These are phyloP conservation scores for Heliocidaris tuberculata DNA, from an alignment of 35 echinoderm and acorn worm genomes.

Conservation along the genomic window DNA sequence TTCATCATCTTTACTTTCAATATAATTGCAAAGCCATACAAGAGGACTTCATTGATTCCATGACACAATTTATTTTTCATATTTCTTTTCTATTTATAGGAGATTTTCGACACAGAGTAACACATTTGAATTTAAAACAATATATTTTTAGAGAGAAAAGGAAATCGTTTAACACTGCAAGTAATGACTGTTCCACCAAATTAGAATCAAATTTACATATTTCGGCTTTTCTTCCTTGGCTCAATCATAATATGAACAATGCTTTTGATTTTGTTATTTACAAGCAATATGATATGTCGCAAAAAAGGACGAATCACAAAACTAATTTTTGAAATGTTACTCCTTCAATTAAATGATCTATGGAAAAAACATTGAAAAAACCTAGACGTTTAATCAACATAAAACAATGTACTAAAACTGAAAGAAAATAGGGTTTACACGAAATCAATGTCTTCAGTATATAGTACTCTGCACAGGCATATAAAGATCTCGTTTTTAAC, in stretches of 20 bases:
- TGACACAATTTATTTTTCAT: constrained; percentile 1
- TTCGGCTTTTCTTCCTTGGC: neutral
- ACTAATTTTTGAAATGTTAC: neutral
- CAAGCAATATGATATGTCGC: neutral
- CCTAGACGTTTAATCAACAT: neutral
- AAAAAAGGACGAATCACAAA: neutral
- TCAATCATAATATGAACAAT: neutral
- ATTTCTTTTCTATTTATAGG: constrained; percentile 19
- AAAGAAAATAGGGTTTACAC: too few species aligned
- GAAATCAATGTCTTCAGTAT: too few species aligned
- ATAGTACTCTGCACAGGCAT: too few species aligned
- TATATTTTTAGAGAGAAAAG: neutral
- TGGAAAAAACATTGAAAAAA: neutral
- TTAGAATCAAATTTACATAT: neutral
- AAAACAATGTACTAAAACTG: too few species aligned
- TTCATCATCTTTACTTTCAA: too few species aligned
- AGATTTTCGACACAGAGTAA: neutral
- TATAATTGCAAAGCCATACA: too few species aligned
- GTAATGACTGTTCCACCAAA: neutral
- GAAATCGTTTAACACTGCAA: neutral
- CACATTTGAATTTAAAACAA: neutral
- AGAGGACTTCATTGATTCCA: neutral
- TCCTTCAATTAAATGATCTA: neutral
- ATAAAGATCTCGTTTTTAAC: too few species aligned
- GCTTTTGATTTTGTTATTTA: neutral